These are phyloP conservation scores for Endomychus coccineus DNA, from an alignment of 2,888 invertebrate genomes.

Conservation along the genomic window DNA sequence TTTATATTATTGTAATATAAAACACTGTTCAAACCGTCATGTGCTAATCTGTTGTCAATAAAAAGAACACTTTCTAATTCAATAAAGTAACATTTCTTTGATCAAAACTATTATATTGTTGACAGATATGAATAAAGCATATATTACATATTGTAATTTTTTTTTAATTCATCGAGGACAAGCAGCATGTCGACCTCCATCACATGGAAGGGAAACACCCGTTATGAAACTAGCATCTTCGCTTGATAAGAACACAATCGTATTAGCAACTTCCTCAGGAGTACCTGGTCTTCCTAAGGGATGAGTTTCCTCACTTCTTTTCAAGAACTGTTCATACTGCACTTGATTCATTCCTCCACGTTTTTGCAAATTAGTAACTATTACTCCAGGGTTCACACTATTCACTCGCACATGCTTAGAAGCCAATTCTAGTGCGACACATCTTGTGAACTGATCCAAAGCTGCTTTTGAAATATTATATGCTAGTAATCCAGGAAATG, in stretches of 20 bases:
- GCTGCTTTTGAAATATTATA: slow-evolving; percentile 92
- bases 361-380: slow-evolving; percentile 79
- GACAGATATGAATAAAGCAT: too few species aligned
- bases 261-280: slow-evolving; percentile 78
- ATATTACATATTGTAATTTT: too few species aligned
- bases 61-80: too few species aligned
- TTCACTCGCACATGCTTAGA: slow-evolving; percentile 80
- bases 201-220: slow-evolving; percentile 81
- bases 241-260: slow-evolving; percentile 89
- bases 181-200: slow-evolving; percentile 92
- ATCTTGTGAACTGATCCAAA: slow-evolving; percentile 90
- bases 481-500: slow-evolving; percentile 83
- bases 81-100: too few species aligned
- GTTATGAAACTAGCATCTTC: slow-evolving; percentile 85
- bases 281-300: slow-evolving; percentile 82
- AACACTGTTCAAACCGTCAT: too few species aligned
- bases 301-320: slow-evolving; percentile 80
- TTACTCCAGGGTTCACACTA: slow-evolving; percentile 90
- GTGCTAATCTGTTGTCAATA: too few species aligned
- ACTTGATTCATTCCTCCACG: slow-evolving; percentile 78
- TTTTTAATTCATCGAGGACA: slow-evolving; percentile 78
- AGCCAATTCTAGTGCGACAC: slow-evolving; percentile 81
- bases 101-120: too few species aligned
- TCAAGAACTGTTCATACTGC: slow-evolving; percentile 76
- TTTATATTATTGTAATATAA: too few species aligned